Base-by-base conservation (phyloP, 2,888 invertebrate species). In the Gymnosoma rotundatum region DNA sequence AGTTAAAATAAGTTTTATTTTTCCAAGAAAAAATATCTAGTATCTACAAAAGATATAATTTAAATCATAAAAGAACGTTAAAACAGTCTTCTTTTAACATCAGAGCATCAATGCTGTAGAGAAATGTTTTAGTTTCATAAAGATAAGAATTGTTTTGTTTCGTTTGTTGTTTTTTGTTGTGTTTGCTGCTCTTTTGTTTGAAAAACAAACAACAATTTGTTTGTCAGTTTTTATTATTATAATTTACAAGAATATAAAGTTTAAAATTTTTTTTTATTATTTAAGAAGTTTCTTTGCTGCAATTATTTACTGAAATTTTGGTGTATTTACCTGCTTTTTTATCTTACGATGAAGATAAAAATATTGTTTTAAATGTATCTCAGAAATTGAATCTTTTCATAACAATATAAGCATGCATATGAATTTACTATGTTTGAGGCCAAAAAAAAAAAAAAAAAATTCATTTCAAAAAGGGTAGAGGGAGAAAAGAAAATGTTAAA, bases 31-130 rank as follows among this genome's bases (percentile, higher is more conserved):
- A 12, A 42, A 42, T 32, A 60, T 60, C 42, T 45, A n/a, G n/a
- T n/a, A 18, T 45, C 66, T n/a, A 73, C 2, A n/a, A 79, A 32
- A 73, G 60, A 79, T 73, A 80, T 61, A 60, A 52, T 67, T 66
- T 61, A 80, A 67, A 66, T 18, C 20, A 16, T 61, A 61, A 63
- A 78, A 20, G 45, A 10, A 12, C 12, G 7, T 42, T 2, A 42
- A 42, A 12, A 10, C 12, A 10, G 1, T 36, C 32, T 52, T 38
- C 21, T 36, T 25, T 20, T 38, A 56, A 18, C 25, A n/a, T 25
- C 60, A 67, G 60, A 66, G 5, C n/a, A 5, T 7, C 1, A 18
- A 42, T 52, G 67, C 60, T 64, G 38, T 21, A 14, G 1, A 78
- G 16, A 54, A 8, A 45, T 36, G 42, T 48, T 76, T 50, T 21